These are phyloP conservation scores for Mermis nigrescens DNA, from an alignment of 2,888 invertebrate species.

Conservation along the genomic window DNA sequence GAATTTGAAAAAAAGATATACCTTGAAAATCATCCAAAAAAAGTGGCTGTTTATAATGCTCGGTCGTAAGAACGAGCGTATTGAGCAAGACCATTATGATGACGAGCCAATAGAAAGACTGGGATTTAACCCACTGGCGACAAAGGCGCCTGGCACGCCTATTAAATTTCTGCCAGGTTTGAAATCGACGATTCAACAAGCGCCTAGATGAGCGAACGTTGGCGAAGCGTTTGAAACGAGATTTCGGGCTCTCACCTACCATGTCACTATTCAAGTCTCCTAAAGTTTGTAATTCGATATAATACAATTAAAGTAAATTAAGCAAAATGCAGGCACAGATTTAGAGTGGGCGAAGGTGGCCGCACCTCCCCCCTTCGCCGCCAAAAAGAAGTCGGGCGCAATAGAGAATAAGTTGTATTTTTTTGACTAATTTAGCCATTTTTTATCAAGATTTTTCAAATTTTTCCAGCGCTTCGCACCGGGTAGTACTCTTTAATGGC, in stretches of 20 bases:
- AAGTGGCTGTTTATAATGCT: conserved; percentile 70
- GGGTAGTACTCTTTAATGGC: too few species aligned
- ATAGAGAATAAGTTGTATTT: too few species aligned
- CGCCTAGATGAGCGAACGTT: neutral
- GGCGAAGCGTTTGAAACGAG: neutral
- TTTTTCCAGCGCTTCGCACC: too few species aligned
- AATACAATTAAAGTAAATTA: too few species aligned
- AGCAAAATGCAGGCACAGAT: too few species aligned
- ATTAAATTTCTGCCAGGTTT: neutral
- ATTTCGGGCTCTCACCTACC: neutral
- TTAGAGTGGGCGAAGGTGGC: too few species aligned
- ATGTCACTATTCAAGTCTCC: neutral
- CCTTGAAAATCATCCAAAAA: conserved; percentile 90
- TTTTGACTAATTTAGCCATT: too few species aligned
- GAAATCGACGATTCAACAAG: neutral
- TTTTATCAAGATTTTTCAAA: too few species aligned
- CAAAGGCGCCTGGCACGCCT: neutral
- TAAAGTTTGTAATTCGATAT: neutral
- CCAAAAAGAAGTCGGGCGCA: too few species aligned
- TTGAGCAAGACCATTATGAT: conserved; percentile 88
- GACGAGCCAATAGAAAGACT: conserved; percentile 92
- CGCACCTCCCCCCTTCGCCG: too few species aligned
- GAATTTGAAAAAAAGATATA: conserved; percentile 35
- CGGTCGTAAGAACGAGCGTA: conserved; percentile 76
- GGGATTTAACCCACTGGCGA: conserved; percentile 55